Base-by-base conservation (phyloP, 2,888 invertebrate genomes). In the Sipha maydis region DNA sequence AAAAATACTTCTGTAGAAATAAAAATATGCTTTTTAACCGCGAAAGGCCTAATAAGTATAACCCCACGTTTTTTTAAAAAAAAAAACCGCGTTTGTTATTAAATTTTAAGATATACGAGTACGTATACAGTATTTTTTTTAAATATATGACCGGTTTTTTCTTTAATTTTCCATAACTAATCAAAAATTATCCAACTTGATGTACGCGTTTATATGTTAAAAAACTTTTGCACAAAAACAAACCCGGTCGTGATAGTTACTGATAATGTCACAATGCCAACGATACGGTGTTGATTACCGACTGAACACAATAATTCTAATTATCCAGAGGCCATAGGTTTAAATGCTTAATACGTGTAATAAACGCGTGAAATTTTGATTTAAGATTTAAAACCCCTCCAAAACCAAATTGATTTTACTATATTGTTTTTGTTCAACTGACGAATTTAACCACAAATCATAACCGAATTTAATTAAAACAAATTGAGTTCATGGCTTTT, bases 221-320 rank as follows among this genome's bases (percentile, higher is more conserved):
- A 41, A 25, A 76, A 77, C 84, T 85, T 85, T 85, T 67, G 31
- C 48, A 48, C 21, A 19, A 31, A 67, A 76, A 84, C 41, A 77
- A 85, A 69, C 31, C 48, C 25, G 61, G 41, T 61, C 67, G 31
- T 67, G 25, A 69, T 38, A 17, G 75, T 11, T 28, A 17, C 61
- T 25, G 61, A 25, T 61, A 84, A 41, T 77, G 85, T 77, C 77
- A 85, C 76, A 77, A 77, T 67, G 48, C 3, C 76, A 67, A 31
- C 31, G 77, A 67, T 41, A 84, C 61, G 38, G 38, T 61, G 11
- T 48, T 8, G 54, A 25, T 17, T 83, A 73, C 34, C 28, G 31
- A 67, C 61, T 61, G 21, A 83, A 83, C 38, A 21, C 21, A 54
- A 34, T 19, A 19, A 61, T 76, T 84, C 28, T 61, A 75, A 61